These are phyloP conservation scores for Eurystomus gularis DNA, from an alignment of 2,113 vertebrate genomes.

Conservation along the genomic window DNA sequence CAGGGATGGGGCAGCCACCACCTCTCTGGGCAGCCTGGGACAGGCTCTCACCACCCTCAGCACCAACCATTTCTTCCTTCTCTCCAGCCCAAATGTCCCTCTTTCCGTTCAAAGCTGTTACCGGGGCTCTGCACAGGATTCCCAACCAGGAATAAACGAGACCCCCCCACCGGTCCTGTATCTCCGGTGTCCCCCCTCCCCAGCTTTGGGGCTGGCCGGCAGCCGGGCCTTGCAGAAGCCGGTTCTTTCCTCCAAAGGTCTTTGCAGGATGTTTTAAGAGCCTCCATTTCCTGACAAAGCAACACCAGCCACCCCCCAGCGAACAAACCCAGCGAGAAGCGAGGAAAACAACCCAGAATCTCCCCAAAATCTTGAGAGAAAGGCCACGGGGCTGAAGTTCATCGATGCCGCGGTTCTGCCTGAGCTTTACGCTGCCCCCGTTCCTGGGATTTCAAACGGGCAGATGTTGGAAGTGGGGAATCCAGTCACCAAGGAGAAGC, in stretches of 20 bases:
- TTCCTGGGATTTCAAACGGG: too few relatives aligned
- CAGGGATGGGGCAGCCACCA: too few relatives aligned
- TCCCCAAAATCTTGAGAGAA: accelerated
- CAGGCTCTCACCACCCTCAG: not conserved
- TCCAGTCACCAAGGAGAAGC: not conserved
- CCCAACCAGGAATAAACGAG: accelerated
- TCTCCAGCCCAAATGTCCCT: not conserved
- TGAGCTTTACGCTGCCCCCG: accelerated
- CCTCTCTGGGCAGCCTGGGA: too few relatives aligned
- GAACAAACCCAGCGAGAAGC: accelerated
- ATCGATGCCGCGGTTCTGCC: accelerated
- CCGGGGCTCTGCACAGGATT: not conserved
- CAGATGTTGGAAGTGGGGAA: accelerated
- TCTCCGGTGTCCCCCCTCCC: not conserved
- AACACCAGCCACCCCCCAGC: not conserved
- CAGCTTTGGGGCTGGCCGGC: not conserved
- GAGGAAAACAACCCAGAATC: accelerated
- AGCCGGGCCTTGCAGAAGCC: not conserved
- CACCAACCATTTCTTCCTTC: not conserved
- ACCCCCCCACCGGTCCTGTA: not conserved
- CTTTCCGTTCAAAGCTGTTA: not conserved
- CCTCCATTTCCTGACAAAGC: not conserved
- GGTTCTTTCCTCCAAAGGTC: not conserved
- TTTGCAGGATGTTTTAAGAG: not conserved
- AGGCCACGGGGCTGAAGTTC: too few relatives aligned